A percentile compares a stretch with the other conserved stretches of the same genome.
Evolutionary conservation across 2,888 invertebrate genomes (phyloP).

Genomic region (Leucoma salicis): DNA sequence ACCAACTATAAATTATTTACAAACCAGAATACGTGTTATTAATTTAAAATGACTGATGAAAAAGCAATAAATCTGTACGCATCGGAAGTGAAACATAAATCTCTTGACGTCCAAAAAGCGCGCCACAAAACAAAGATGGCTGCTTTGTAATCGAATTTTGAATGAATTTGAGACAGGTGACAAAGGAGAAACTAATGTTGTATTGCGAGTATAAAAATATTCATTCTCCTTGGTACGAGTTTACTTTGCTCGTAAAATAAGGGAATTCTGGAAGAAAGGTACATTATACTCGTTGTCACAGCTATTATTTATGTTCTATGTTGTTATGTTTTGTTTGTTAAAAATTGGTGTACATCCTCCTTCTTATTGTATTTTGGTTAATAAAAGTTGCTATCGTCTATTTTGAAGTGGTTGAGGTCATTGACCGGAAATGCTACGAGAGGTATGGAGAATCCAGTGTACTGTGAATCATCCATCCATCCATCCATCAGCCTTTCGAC

Average conservation of each 20-base stretch:
- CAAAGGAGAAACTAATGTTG: conserved; percentile 24
- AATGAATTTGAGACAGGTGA: conserved; percentile 31
- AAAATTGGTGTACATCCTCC: not conserved
- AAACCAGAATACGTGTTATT: conserved; percentile 30
- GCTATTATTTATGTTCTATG: too few relatives aligned
- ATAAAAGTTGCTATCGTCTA: not conserved
- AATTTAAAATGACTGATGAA: conserved; percentile 36
- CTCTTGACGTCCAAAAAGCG: conserved; percentile 50
- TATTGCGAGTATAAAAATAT: conserved; percentile 27
- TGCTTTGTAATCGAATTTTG: conserved; percentile 27
- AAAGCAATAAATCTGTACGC: conserved; percentile 36
- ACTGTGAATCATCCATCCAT: too few relatives aligned
- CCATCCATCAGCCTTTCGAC: too few relatives aligned
- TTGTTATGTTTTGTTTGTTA: too few relatives aligned
- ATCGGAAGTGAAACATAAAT: conserved; percentile 61
- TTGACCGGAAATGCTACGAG: not conserved
- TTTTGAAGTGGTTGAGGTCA: not conserved
- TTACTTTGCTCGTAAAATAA: not conserved
- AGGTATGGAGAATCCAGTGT: too few relatives aligned
- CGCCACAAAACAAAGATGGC: conserved; percentile 36
- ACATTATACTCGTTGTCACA: too few relatives aligned
- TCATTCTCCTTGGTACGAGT: conserved; percentile 19
- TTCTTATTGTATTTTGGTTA: not conserved
- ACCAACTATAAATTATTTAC: conserved; percentile 27
- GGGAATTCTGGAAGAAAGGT: too few relatives aligned